These are phyloP conservation scores for Lasioglossum calceatum DNA, from an alignment of 2,888 invertebrate genomes.

Conservation along the genomic window DNA sequence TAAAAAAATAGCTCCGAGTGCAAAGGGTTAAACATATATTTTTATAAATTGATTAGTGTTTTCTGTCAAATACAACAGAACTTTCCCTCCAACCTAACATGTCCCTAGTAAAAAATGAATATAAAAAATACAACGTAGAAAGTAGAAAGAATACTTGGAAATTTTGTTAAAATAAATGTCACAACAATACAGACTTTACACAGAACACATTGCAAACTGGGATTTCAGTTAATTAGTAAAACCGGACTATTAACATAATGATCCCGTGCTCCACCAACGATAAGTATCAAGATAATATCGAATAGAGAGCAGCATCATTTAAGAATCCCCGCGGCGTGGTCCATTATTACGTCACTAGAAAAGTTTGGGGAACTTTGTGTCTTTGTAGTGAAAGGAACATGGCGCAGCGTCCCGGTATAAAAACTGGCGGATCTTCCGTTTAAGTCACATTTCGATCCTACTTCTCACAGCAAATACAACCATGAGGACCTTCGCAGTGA, in stretches of 20 bases:
- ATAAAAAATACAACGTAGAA: no score
- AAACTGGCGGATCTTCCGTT: constrained; percentile 65
- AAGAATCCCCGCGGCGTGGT: constrained; percentile 7
- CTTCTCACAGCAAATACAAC: constrained; percentile 52
- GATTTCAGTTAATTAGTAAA: background rate
- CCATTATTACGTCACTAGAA: constrained; percentile 50
- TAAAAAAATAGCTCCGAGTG: no score
- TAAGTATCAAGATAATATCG: background rate
- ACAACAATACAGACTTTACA: no score
- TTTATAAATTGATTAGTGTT: no score
- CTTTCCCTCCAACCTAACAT: no score
- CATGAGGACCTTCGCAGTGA: constrained; percentile 74
- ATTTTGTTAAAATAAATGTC: no score
- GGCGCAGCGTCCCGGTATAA: constrained; percentile 66
- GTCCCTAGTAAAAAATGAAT: no score
- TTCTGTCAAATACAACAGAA: no score
- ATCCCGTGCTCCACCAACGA: background rate
- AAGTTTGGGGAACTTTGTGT: constrained; percentile 59
- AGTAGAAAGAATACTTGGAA: no score
- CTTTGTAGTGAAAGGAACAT: constrained; percentile 68
- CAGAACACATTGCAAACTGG: background rate
- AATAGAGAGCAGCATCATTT: constrained; percentile 4
- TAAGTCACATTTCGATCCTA: constrained; percentile 67
- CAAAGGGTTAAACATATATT: no score
- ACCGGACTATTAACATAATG: background rate